These are phyloP conservation scores for Gymnocephalus cernua DNA, from an alignment of 2,113 vertebrate genomes.

Conservation along the genomic window DNA sequence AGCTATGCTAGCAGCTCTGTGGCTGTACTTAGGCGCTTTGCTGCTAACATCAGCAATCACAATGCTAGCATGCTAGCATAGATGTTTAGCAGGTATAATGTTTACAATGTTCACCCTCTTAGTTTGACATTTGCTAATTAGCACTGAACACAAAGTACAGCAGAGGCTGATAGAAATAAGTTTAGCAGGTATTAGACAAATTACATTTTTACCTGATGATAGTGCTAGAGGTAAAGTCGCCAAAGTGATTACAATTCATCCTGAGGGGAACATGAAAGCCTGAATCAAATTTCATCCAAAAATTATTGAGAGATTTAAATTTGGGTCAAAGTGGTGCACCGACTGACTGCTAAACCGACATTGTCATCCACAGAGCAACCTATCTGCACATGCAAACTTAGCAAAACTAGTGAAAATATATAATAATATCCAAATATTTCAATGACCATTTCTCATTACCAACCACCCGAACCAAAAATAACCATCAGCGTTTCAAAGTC, in stretches of 20 bases:
- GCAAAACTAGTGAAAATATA: not conserved
- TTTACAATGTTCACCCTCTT: not conserved
- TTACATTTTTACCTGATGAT: not conserved
- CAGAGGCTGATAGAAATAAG: not conserved
- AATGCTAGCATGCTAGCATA: not conserved
- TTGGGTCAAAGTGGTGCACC: not conserved
- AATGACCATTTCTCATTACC: not conserved
- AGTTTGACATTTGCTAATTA: not conserved
- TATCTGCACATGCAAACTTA: not conserved
- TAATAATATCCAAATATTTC: not conserved
- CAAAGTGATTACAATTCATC: not conserved
- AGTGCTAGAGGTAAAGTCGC: not conserved
- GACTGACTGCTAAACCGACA: not conserved
- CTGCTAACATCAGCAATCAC: not conserved
- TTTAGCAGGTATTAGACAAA: not conserved
- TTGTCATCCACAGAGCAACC: not conserved
- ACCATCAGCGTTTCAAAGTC: not conserved
- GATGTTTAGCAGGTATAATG: not conserved
- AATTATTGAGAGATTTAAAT: not conserved
- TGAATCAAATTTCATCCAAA: not conserved
- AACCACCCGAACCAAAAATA: not conserved
- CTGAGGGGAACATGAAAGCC: not conserved
- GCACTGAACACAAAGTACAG: not conserved
- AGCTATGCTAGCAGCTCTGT: not conserved
- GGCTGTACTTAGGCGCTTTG: not conserved